Evolutionary conservation across 2,888 invertebrate genomes (phyloP).

Genomic region (Octodonta nipae): DNA sequence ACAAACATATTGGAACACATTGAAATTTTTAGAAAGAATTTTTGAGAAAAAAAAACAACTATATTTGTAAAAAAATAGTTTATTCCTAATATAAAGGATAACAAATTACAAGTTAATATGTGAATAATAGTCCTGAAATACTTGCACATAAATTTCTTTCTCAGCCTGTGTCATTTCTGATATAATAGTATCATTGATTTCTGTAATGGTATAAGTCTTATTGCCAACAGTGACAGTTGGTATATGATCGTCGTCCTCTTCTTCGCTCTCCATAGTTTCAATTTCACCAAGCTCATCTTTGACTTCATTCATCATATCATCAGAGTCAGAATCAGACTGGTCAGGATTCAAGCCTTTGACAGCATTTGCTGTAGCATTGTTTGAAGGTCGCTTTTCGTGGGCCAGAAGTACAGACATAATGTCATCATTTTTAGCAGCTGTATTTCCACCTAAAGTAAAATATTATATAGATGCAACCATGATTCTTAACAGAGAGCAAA

Average conservation of each 20-base stretch:
- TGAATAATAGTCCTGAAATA: constrained; percentile 86
- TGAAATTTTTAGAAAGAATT: no score
- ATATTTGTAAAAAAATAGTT: background rate
- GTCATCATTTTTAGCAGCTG: constrained; percentile 59
- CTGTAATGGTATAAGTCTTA: constrained; percentile 64
- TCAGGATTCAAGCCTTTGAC: constrained; percentile 47
- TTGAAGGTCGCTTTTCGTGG: constrained; percentile 66
- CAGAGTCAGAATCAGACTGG: constrained; percentile 68
- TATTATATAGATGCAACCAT: background rate
- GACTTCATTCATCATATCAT: constrained; percentile 57
- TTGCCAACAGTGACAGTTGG: constrained; percentile 74
- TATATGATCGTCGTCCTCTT: constrained; percentile 64
- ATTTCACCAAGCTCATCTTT: constrained; percentile 36
- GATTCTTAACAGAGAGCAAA: background rate
- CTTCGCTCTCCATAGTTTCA: constrained; percentile 37
- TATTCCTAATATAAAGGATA: background rate
- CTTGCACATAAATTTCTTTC: constrained; percentile 85
- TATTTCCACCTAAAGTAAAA: constrained; percentile 11
- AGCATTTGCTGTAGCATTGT: constrained; percentile 42
- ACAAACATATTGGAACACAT: no score
- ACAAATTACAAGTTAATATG: constrained; percentile 62
- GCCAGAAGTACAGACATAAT: constrained; percentile 84
- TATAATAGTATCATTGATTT: constrained; percentile 75
- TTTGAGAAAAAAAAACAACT: background rate
- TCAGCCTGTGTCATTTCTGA: constrained; percentile 82